A percentile compares a stretch with the other conserved stretches of the same genome.
These are phyloP conservation scores for Casuarius casuarius DNA, from an alignment of 2,113 vertebrate genomes.

Conservation along the genomic window DNA sequence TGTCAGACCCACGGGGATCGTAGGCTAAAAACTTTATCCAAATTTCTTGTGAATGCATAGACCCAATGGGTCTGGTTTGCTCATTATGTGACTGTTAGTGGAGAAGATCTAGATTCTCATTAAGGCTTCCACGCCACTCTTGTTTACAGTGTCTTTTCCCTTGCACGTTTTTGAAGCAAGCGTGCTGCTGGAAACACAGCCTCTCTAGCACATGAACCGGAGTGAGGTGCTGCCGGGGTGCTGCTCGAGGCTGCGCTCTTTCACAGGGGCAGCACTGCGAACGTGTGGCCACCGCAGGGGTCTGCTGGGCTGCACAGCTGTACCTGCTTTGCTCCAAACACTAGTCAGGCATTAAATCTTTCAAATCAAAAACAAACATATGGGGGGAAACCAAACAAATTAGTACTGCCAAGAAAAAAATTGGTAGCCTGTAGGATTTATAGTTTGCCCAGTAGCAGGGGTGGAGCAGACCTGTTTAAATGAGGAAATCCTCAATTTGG, in stretches of 20 bases:
- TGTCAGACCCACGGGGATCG: background rate
- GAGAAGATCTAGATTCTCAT: background rate
- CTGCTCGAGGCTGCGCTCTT: background rate
- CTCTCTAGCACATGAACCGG: background rate
- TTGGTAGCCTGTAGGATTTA: background rate
- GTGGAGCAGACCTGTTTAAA: background rate
- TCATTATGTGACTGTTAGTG: background rate
- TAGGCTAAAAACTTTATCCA: background rate
- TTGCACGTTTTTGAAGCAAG: fast-evolving
- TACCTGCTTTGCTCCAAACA: background rate
- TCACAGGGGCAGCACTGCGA: background rate
- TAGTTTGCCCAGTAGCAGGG: background rate
- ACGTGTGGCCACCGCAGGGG: fast-evolving
- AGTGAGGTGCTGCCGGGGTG: background rate
- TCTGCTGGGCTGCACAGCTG: background rate
- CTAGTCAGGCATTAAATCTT: background rate
- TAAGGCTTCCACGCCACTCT: background rate
- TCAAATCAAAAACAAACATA: background rate
- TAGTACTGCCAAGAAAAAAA: background rate
- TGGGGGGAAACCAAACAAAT: background rate
- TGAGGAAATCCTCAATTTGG: background rate
- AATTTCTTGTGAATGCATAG: background rate
- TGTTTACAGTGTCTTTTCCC: background rate
- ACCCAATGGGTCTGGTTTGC: background rate
- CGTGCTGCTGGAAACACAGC: background rate